Conservation (phyloP, 2,888 invertebrate species). For the Seira sanloemensis region DNA sequence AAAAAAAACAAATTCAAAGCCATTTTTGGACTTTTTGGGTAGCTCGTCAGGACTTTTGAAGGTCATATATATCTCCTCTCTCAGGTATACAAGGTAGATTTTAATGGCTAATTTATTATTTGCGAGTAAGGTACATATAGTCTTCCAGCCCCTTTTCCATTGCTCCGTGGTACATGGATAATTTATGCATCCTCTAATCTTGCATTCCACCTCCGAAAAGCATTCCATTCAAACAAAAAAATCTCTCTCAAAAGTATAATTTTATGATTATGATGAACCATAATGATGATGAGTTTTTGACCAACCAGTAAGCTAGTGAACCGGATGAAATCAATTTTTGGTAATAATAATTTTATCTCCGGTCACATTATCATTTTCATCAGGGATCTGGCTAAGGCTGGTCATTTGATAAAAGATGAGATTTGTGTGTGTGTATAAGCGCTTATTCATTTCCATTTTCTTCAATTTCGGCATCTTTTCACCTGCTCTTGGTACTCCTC, state of each 20-base stretch:
- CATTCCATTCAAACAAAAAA: slow-evolving; percentile 1
- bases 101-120: background rate
- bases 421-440: no score
- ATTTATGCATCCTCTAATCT: background rate
- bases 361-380: no score
- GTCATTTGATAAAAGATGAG: no score
- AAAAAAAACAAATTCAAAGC: background rate
- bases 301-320: background rate
- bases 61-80: no score
- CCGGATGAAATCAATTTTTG: slow-evolving; percentile 72
- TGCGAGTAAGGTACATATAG: background rate
- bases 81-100: background rate
- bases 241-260: slow-evolving; percentile 12
- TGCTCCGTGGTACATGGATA: background rate
- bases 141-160: background rate
- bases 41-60: background rate
- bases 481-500: no score
- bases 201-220: background rate
- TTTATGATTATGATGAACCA: background rate
- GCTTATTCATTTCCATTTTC: no score
- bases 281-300: slow-evolving; percentile 34
- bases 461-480: no score
- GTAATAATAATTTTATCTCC: no score
- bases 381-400: no score
- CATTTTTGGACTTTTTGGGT: background rate